Evolutionary conservation across 2,888 invertebrate species (phyloP).

Genomic region (Coremacera marginata): DNA sequence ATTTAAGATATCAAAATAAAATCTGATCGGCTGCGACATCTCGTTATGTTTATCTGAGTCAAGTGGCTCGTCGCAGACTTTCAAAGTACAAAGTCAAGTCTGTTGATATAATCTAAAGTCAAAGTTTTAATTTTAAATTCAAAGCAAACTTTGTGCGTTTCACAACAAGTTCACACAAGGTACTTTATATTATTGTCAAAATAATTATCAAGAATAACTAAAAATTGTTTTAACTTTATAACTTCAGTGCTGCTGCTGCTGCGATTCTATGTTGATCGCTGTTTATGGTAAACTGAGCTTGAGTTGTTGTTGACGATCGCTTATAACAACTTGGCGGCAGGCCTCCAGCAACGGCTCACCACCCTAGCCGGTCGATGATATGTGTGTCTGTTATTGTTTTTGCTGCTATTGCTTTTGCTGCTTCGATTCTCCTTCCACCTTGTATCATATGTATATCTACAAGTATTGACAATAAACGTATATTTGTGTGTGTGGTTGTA

Average conservation of each 20-base stretch:
- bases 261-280: conserved; percentile 36
- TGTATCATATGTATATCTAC: neutral
- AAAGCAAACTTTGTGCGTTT: conserved; percentile 1
- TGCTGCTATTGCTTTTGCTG: neutral
- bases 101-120: too few species aligned
- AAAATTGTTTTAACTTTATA: neutral
- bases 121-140: conserved; percentile 15
- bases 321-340: conserved; percentile 45
- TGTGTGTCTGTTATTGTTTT: neutral
- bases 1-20: conserved; percentile 81
- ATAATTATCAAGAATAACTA: neutral
- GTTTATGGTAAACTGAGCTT: conserved; percentile 49
- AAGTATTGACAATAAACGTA: neutral
- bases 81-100: neutral
- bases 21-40: conserved; percentile 71
- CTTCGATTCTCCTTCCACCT: conserved; percentile 1
- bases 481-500: neutral
- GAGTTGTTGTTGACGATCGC: conserved; percentile 43
- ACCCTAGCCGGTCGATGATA: conserved; percentile 1
- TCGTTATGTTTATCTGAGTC: conserved; percentile 3
- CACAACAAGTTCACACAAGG: conserved; percentile 8
- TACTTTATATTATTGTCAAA: neutral
- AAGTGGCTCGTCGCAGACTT: neutral
- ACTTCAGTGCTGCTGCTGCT: neutral
- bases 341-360: conserved; percentile 19